Evolutionary conservation across 2,113 vertebrate genomes (phyloP).

Genomic region (Pollachius pollachius): DNA sequence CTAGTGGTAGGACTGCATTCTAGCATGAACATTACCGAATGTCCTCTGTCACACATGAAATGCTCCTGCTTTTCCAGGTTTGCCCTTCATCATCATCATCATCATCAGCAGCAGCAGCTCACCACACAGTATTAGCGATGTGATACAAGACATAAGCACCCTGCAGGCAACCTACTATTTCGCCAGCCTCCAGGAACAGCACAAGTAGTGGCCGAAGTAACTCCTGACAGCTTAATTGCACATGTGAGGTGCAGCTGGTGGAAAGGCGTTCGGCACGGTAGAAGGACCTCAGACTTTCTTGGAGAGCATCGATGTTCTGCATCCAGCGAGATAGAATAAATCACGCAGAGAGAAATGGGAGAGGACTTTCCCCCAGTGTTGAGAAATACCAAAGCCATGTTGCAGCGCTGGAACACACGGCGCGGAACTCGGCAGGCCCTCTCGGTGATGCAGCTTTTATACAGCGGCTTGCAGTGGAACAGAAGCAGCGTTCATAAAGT

Average conservation of each 20-base stretch:
- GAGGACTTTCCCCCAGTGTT: conserved; percentile 44
- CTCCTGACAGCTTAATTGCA: conserved; percentile 61
- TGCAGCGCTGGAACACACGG: conserved; percentile 42
- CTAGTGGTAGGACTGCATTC: conserved; percentile 7
- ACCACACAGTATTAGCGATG: conserved; percentile 32
- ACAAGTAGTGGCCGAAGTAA: conserved; percentile 43
- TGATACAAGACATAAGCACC: conserved; percentile 42
- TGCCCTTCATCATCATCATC: conserved; percentile 23
- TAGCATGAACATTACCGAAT: conserved; percentile 11
- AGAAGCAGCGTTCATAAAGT: conserved; percentile 35
- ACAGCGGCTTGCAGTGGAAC: conserved; percentile 32
- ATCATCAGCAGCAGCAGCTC: neutral
- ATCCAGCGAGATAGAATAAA: conserved; percentile 54
- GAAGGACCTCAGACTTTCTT: conserved; percentile 42
- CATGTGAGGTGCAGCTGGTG: conserved; percentile 56
- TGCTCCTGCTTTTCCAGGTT: neutral
- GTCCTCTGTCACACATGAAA: conserved; percentile 19
- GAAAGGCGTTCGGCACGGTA: conserved; percentile 36
- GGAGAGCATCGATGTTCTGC: conserved; percentile 47
- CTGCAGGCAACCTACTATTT: conserved; percentile 33
- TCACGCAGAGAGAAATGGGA: conserved; percentile 52
- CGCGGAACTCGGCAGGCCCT: conserved; percentile 32
- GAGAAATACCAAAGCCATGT: conserved; percentile 54
- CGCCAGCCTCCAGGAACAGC: conserved; percentile 36
- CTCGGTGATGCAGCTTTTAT: conserved; percentile 41